Conservation (phyloP, 2,797 vertebrate species). For the Euthynnus affinis region DNA sequence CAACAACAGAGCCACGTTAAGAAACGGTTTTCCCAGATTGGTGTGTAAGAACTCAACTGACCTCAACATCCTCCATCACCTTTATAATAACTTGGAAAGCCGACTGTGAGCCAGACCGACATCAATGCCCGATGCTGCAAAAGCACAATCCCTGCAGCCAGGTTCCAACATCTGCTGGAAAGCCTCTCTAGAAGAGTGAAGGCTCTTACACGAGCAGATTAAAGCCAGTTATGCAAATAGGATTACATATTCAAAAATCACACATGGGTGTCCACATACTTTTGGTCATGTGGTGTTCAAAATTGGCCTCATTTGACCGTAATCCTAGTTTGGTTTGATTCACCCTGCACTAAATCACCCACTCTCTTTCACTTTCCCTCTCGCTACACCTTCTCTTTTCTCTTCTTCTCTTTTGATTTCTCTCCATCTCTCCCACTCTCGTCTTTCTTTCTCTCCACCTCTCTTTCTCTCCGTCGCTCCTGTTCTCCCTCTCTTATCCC, state of each 20-base stretch:
- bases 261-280: constrained; percentile 28
- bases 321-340: constrained; percentile 42
- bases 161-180: constrained; percentile 14
- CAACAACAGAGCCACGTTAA: not conserved
- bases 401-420: constrained; percentile 32
- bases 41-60: not conserved
- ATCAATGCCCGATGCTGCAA: constrained; percentile 34
- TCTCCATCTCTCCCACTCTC: constrained; percentile 48
- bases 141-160: constrained; percentile 38
- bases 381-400: constrained; percentile 18
- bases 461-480: constrained; percentile 33
- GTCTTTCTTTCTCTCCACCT: constrained; percentile 32
- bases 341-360: constrained; percentile 42
- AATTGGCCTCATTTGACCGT: constrained; percentile 58
- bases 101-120: not conserved
- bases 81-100: not conserved
- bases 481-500: constrained; percentile 66
- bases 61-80: not conserved
- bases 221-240: not conserved
- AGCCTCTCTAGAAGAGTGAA: not conserved
- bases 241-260: not conserved
- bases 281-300: constrained; percentile 34
- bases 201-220: constrained; percentile 7
- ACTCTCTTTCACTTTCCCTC: constrained; percentile 48
- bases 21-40: not conserved